Base-by-base conservation (phyloP, 2,888 invertebrate species). In the Tillus elongatus region DNA sequence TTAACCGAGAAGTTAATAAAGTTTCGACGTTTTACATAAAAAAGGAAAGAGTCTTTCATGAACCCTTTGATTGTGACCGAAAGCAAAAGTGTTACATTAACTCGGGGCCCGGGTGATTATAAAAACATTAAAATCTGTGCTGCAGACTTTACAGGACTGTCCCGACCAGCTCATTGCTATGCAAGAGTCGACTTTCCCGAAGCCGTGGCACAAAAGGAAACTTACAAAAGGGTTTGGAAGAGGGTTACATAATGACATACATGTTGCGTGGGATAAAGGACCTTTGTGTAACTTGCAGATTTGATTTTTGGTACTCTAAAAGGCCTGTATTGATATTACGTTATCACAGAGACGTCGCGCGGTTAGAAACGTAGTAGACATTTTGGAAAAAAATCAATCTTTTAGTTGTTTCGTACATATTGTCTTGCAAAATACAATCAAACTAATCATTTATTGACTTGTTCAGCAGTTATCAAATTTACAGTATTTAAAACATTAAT, bases 61-160 rank as follows among this genome's bases (percentile, higher is more conserved):
- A 58, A 56, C 57, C 60, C 59, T 60, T 61, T 59, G 51, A 51
- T 50, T 50, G 43, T 49, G 56, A 51, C 56, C 53, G 50, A 60
- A 56, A 59, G 57, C 58, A 58, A 60, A 58, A 61, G 60, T 50
- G 51, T 49, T 52, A 44, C 49, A 46, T 48, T 49, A 49, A 49
- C 44, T 36, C 43, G 42, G 42, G 46, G 45, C 43, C 36, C 39
- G n/a, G 53, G 54, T 63, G 63, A 64, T 64, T 64, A 64, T 64
- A 64, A 64, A 64, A 64, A 64, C 63, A 64, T 64, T 63, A 63
- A 63, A 63, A 63, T 63, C 61, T 52, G 50, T 47, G 56, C 54
- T 52, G 24, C n/a, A n/a, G 24, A n/a, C 6, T n/a, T n/a, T n/a
- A n/a, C n/a, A n/a, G n/a, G n/a, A n/a, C n/a, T n/a, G n/a, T n/a